Conservation (phyloP, 2,888 invertebrate genomes). For the Ypsolopha sequella region DNA sequence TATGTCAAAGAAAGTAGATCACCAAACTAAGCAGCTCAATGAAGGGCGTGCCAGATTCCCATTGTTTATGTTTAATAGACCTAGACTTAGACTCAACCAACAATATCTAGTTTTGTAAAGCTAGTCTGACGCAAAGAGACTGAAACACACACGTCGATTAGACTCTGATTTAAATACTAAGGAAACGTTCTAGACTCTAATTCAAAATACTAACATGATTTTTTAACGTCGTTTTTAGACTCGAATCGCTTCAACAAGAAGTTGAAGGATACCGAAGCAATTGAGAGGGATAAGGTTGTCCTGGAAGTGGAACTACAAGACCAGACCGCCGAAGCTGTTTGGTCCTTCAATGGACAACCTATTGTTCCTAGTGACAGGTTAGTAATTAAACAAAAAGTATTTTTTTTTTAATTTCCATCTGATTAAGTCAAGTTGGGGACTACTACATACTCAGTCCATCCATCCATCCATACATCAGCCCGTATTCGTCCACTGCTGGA, state of each 20-base stretch:
- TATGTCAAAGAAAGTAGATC: no score
- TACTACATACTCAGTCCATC: not conserved
- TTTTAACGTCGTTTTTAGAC: constrained; percentile 68
- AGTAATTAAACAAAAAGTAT: not conserved
- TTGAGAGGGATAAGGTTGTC: constrained; percentile 93
- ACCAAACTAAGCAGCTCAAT: no score
- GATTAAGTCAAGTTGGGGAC: no score
- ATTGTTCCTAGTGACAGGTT: constrained; percentile 83
- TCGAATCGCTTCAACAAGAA: constrained; percentile 98
- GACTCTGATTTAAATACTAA: no score
- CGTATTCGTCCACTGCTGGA: no score
- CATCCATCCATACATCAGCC: no score
- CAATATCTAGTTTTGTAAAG: no score
- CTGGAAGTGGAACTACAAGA: constrained; percentile 95
- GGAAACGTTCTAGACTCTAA: no score
- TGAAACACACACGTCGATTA: no score
- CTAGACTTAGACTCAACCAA: constrained; percentile 11
- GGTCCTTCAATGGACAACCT: constrained; percentile 94
- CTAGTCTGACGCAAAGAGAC: no score
- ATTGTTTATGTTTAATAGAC: constrained; percentile 28
- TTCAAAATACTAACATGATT: no score
- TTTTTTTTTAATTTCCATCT: no score
- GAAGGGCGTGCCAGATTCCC: constrained; percentile 2
- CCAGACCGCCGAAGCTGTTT: constrained; percentile 94
- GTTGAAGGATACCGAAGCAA: constrained; percentile 91